Evolutionary conservation across 2,888 invertebrate species (phyloP).

Genomic region (Polydrusus pterygomalis): DNA sequence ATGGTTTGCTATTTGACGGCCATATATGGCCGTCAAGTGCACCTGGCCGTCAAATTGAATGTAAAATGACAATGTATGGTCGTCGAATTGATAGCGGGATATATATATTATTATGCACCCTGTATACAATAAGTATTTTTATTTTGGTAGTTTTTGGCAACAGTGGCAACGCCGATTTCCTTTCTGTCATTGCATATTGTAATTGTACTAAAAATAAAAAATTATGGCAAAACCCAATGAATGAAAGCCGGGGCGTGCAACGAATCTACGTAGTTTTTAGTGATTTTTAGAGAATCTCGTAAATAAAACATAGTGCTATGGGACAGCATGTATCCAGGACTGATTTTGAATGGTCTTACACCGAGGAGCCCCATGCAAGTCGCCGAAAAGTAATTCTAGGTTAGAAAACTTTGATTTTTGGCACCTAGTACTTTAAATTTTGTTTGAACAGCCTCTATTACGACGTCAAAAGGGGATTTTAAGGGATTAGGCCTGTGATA

Average conservation of each 20-base stretch:
- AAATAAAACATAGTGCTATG: slow-evolving; percentile 75
- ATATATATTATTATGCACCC: too few relatives aligned
- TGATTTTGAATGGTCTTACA: slow-evolving; percentile 98
- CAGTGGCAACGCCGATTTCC: slow-evolving; percentile 11
- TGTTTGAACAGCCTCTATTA: not conserved
- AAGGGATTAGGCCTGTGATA: slow-evolving; percentile 19
- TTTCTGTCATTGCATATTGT: slow-evolving; percentile 1
- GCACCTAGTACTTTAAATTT: not conserved
- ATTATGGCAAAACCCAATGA: not conserved
- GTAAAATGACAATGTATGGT: too few relatives aligned
- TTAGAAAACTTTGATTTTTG: slow-evolving; percentile 17
- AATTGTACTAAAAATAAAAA: not conserved
- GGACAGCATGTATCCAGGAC: slow-evolving; percentile 94
- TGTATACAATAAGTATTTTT: not conserved
- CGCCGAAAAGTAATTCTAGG: slow-evolving; percentile 95
- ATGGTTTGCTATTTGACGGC: too few relatives aligned
- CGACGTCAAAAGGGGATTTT: not conserved
- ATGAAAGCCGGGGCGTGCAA: slow-evolving; percentile 8
- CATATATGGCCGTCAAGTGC: too few relatives aligned
- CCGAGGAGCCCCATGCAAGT: slow-evolving; percentile 97
- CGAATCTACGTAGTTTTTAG: slow-evolving; percentile 4
- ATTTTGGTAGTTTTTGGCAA: not conserved
- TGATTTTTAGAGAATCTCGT: slow-evolving; percentile 14
- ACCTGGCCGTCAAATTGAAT: too few relatives aligned
- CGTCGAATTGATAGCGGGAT: too few relatives aligned